These are phyloP conservation scores for Rhynchonycteris naso DNA, from an alignment of 2,797 vertebrate genomes.

Conservation along the genomic window DNA sequence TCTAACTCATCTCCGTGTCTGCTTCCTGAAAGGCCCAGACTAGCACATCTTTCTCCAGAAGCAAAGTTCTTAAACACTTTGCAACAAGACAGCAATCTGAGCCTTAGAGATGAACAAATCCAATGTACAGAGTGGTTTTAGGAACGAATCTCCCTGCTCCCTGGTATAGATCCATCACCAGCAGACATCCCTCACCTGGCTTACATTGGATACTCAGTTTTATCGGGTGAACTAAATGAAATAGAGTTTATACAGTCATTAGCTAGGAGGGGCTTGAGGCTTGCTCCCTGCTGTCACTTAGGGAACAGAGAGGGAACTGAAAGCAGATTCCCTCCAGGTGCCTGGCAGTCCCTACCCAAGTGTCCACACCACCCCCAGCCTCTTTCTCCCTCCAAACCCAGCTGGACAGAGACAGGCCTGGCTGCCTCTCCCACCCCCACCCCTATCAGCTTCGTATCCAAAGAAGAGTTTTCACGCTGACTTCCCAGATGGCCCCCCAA, in stretches of 20 bases:
- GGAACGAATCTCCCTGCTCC: not conserved
- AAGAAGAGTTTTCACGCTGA: conserved; percentile 53
- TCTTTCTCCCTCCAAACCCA: conserved; percentile 50
- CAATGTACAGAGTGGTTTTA: not conserved
- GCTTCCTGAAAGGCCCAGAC: not conserved
- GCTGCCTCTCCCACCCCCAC: not conserved
- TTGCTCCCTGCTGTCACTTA: not conserved
- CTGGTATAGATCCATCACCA: not conserved
- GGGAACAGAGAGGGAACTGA: not conserved
- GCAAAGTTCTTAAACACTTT: not conserved
- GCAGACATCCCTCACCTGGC: not conserved
- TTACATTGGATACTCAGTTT: not conserved
- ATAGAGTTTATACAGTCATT: not conserved
- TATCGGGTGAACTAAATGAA: not conserved
- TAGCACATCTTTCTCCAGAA: not conserved
- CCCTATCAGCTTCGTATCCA: conserved; percentile 36
- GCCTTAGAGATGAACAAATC: not conserved
- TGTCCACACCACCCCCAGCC: not conserved
- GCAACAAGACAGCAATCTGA: not conserved
- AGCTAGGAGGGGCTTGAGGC: not conserved
- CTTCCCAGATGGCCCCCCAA: conserved; percentile 52
- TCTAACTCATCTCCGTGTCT: not conserved
- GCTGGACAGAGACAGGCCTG: not conserved
- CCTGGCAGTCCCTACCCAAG: not conserved
- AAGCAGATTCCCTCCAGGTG: not conserved